These are phyloP conservation scores for Engraulis encrasicolus DNA, from an alignment of 2,113 vertebrate genomes.

Conservation along the genomic window DNA sequence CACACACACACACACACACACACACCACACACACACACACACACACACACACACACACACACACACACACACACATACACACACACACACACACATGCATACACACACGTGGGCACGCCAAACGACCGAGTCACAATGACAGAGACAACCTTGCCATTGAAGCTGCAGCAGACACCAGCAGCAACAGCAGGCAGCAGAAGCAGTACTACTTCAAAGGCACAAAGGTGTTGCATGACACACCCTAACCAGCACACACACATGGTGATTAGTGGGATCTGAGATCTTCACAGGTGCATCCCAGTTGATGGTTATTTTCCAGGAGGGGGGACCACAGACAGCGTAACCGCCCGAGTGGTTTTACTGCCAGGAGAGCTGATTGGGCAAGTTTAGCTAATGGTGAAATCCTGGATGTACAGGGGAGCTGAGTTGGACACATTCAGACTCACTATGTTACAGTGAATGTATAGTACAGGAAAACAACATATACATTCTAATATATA, in stretches of 20 bases:
- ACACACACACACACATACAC: too few species aligned
- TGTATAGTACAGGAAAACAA: too few species aligned
- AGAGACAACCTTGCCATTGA: neutral
- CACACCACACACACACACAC: neutral
- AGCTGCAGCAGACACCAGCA: too few species aligned
- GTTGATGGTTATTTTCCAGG: neutral
- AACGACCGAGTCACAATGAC: too few species aligned
- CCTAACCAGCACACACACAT: neutral
- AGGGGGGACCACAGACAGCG: slow-evolving; percentile 30
- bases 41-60: too few species aligned
- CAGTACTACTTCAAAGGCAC: neutral
- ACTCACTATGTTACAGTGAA: neutral
- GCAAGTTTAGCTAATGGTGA: neutral
- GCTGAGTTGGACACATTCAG: neutral
- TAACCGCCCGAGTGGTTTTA: slow-evolving; percentile 21
- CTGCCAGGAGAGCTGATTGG: neutral
- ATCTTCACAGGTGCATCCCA: neutral
- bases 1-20: neutral
- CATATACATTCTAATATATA: too few species aligned
- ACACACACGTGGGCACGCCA: too few species aligned
- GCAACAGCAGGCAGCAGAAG: too few species aligned
- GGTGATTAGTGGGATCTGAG: neutral
- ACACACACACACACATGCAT: too few species aligned
- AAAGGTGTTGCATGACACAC: neutral
- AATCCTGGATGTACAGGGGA: neutral